Base-by-base conservation (phyloP, 2,888 invertebrate genomes). In the Melinopterus prodromus region DNA sequence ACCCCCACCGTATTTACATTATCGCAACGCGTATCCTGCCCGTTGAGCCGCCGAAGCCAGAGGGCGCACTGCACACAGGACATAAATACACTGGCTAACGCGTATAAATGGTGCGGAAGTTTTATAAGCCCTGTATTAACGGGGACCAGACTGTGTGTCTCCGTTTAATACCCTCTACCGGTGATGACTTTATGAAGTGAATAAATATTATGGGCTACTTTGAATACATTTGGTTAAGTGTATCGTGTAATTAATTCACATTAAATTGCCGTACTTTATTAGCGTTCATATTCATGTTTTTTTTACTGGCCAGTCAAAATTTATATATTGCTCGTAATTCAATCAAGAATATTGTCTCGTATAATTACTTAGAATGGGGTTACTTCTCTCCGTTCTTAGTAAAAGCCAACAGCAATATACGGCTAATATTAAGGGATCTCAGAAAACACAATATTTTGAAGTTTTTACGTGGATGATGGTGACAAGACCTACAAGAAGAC, bases 21-120 rank as follows among this genome's bases (percentile, higher is more conserved):
- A 1, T 53, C 53, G 53, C 53, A 53, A 53, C 53, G 53, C 53
- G 53, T 26, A 26, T 26, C 26, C 9, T 53, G 53, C 53, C 53
- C 53, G 53, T 53, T 53, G 53, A 53, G 53, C 53, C 53, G 53
- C 9, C 53, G 53, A 53, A 53, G 53, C 74, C 5, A 74, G 74
- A 71, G 74, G 37, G 36, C n/a, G n/a, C 74, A 7, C 74, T 12
- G 37, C 2, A 9, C 36, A 74, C 74, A 12, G 74, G 35, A 37
- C 37, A 77, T 77, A 77, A 77, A 77, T 77, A 77, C 77, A 16
- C 35, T 26, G 76, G 80, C 78, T 81, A 84, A 84, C 83, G 79
- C 82, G 82, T 84, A 84, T 84, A 84, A 84, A 84, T 84, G 84
- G 83, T 82, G 82, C 82, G 83, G 84, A 84, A 84, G 82, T 82